Evolutionary conservation across 23 tunicate genomes (phyloP).

Genomic region (Halocynthia roretzi): DNA sequence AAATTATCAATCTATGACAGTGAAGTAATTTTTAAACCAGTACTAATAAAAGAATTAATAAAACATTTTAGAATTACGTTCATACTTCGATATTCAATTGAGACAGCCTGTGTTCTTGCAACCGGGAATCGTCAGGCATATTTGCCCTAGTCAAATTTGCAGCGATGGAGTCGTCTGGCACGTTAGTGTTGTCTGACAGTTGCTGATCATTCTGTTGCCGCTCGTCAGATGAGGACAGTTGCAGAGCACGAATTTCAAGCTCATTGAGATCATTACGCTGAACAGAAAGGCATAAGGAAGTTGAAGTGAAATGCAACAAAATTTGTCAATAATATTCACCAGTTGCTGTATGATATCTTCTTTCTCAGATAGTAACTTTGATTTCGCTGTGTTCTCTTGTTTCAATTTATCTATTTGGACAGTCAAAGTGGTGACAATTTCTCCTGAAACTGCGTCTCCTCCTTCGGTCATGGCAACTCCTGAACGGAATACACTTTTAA

Average conservation of each 20-base stretch:
- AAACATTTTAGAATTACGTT: too few relatives aligned
- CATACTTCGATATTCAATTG: conserved; percentile 4
- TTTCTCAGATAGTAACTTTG: conserved; percentile 3
- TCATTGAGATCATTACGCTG: conserved; percentile 17
- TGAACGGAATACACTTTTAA: neutral
- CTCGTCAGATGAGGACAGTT: conserved; percentile 23
- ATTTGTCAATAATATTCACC: conserved; percentile 9
- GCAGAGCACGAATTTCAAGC: conserved; percentile 9
- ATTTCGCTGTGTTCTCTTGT: conserved; percentile 18
- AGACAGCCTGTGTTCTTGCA: conserved; percentile 11
- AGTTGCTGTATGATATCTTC: conserved; percentile 35
- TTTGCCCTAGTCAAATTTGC: neutral
- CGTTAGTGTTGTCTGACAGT: neutral
- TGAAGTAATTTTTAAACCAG: too few relatives aligned
- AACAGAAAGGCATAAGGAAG: neutral
- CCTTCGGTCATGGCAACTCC: neutral
- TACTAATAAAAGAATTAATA: too few relatives aligned
- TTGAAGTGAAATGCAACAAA: neutral
- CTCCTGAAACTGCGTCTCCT: conserved; percentile 14
- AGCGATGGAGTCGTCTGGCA: conserved; percentile 14
- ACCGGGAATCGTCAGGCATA: conserved; percentile 23
- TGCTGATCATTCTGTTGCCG: conserved; percentile 10
- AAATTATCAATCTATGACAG: neutral
- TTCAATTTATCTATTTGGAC: conserved; percentile 42
- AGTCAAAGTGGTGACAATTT: conserved; percentile 21